Conservation (phyloP, 2,888 invertebrate species). For the Hemithea aestivaria region DNA sequence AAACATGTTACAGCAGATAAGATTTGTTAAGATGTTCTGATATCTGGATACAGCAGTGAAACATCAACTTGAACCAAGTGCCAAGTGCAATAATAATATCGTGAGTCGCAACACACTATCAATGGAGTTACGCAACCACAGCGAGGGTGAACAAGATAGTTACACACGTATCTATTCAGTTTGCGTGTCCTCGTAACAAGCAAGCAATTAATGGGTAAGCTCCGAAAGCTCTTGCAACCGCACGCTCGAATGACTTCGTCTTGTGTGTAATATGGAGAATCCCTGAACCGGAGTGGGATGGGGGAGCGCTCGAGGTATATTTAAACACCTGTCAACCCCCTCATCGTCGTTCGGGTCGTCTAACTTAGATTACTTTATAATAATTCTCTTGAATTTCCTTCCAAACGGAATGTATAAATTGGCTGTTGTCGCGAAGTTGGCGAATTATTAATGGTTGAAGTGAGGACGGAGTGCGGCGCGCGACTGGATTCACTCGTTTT, state of each 20-base stretch:
- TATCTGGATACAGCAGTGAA: not conserved
- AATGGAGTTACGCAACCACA: constrained; percentile 14
- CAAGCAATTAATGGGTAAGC: constrained; percentile 48
- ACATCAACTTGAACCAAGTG: constrained; percentile 6
- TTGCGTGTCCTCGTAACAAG: constrained; percentile 25
- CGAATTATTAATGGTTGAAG: constrained; percentile 59
- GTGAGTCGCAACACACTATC: constrained; percentile 11
- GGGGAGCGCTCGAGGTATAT: constrained; percentile 56
- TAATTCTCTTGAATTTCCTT: constrained; percentile 62
- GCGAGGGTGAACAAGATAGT: constrained; percentile 23
- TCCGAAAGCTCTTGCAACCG: constrained; percentile 47
- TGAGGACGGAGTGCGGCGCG: constrained; percentile 39
- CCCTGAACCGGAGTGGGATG: constrained; percentile 35
- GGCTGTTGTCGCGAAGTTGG: constrained; percentile 58
- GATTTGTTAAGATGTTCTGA: no score
- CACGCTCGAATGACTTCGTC: constrained; percentile 48
- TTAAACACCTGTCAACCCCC: constrained; percentile 70
- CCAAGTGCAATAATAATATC: constrained; percentile 8
- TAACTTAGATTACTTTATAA: constrained; percentile 77
- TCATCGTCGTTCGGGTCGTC: constrained; percentile 54
- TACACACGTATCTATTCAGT: constrained; percentile 23
- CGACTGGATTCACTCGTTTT: constrained; percentile 47
- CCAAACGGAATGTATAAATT: constrained; percentile 64
- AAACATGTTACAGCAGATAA: no score
- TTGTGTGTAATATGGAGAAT: constrained; percentile 51